Conservation (phyloP, 2,888 invertebrate species). For the Chymomyza procnemis region DNA sequence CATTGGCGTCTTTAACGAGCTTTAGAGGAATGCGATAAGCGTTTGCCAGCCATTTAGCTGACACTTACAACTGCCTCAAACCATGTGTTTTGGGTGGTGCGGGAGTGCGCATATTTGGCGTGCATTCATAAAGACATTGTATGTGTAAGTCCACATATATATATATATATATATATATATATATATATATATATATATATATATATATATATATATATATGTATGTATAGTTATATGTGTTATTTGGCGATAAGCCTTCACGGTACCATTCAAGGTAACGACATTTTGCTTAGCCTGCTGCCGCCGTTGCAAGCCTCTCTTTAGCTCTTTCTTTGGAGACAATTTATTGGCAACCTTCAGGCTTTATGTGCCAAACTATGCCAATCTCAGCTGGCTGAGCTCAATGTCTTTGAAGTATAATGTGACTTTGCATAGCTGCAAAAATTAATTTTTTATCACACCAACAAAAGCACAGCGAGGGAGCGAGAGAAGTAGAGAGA, state of each 20-base stretch:
- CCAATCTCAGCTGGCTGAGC: conserved; percentile 42
- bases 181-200: too few species aligned
- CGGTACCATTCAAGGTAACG: conserved; percentile 64
- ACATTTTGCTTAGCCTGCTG: conserved; percentile 44
- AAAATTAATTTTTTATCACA: conserved; percentile 72
- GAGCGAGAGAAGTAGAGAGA: not conserved
- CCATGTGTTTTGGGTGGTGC: not conserved
- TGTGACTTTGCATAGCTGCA: conserved; percentile 55
- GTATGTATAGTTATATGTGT: too few species aligned
- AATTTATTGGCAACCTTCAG: conserved; percentile 64
- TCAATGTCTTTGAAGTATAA: not conserved
- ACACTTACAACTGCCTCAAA: not conserved
- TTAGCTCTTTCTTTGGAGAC: conserved; percentile 28
- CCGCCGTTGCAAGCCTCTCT: not conserved
- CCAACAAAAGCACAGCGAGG: conserved; percentile 34
- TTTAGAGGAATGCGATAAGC: conserved; percentile 53
- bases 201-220: not conserved
- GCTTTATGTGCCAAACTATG: conserved; percentile 49
- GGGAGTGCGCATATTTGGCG: not conserved
- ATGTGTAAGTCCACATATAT: too few species aligned
- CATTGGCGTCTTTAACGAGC: conserved; percentile 5
- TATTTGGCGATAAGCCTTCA: conserved; percentile 48
- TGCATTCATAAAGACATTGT: conserved; percentile 42
- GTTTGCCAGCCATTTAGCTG: conserved; percentile 51
- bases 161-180: not conserved